Base-by-base conservation (phyloP, 2,113 vertebrate species). In the Alethe diademata region DNA sequence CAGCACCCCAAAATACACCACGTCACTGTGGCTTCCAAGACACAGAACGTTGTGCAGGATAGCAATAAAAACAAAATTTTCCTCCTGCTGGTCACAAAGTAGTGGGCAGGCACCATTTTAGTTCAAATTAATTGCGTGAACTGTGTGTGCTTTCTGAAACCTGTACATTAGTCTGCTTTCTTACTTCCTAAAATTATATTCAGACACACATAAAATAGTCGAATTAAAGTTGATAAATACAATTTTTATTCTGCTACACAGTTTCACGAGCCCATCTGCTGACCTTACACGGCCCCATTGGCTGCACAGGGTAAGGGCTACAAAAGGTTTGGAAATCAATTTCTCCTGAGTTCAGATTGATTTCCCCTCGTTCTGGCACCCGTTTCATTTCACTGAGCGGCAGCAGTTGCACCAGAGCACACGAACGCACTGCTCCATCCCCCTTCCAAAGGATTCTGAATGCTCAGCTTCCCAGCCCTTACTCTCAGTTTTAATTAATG, bases 21-120 rank as follows among this genome's bases (percentile, higher is more conserved):
- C 0, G 0, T 23, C 51, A 54, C 36, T 24, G 38, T 0, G 1
- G n/a, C 50, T 79, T n/a, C 60, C 2, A 1, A 43, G 42, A 24
- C 10, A 19, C 1, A 0, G 16, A 5, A 0, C 0, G 0, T 2
- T 35, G 29, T 26, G 38, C 18, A 6, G 8, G 8, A 29, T n/a
- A 19, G 38, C 40, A 33, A 36, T 14, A 60, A 38, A 79, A 56
- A 5, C 33, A 50, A 61, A 48, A 31, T n/a, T 67, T 48, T 62
- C 11, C 23, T 71, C 5, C 33, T 29, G 33, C 31, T 57, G 38
- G 17, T 47, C 7, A 9, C 18, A 6, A 90, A 69, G 66, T 17
- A 70, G 14, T 3, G 9, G 80, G 19, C 17, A 28, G 24, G 19
- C 26, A 60, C 23, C 19, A 19, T 19, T 69, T 60, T 10, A 50